Percentiles rank a stretch among this genome's conserved stretches.
Evolutionary conservation across 2,888 invertebrate genomes (phyloP).

Genomic region (Drosophila aldrichi): DNA sequence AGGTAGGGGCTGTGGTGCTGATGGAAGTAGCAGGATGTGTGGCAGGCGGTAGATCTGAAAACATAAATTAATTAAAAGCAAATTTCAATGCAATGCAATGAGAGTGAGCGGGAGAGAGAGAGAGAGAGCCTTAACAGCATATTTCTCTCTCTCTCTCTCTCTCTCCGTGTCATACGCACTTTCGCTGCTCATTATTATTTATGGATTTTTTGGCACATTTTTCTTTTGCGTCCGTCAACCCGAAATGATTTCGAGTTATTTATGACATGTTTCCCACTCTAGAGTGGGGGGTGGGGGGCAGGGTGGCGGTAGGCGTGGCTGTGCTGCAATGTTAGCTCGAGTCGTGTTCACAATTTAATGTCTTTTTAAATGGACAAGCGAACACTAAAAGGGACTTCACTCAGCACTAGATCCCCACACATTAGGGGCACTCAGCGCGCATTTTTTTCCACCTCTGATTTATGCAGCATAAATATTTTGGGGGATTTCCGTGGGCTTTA

Average conservation of each 20-base stretch:
- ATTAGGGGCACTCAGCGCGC: constrained; percentile 50
- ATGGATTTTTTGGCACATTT: constrained; percentile 67
- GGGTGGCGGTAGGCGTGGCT: background rate
- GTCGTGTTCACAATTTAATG: constrained; percentile 62
- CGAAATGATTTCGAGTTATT: constrained; percentile 58
- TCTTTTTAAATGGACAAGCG: constrained; percentile 72
- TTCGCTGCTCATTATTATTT: constrained; percentile 52
- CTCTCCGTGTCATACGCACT: background rate
- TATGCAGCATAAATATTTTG: background rate
- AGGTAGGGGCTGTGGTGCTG: background rate
- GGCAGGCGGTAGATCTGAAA: constrained; percentile 35
- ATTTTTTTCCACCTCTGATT: constrained; percentile 21
- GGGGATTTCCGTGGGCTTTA: background rate
- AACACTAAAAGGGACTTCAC: constrained; percentile 58
- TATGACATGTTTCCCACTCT: constrained; percentile 48
- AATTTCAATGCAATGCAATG: constrained; percentile 45
- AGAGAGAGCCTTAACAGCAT: background rate
- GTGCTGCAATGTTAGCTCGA: constrained; percentile 13
- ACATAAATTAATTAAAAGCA: constrained; percentile 67
- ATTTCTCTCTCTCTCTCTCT: background rate
- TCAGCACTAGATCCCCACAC: constrained; percentile 10
- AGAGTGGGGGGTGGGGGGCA: constrained; percentile 13
- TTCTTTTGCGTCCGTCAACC: constrained; percentile 33
- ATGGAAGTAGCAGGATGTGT: background rate
- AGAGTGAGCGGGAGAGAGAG: background rate